These are phyloP conservation scores for Lasioglossum calceatum DNA, from an alignment of 2,888 invertebrate genomes.

Conservation along the genomic window DNA sequence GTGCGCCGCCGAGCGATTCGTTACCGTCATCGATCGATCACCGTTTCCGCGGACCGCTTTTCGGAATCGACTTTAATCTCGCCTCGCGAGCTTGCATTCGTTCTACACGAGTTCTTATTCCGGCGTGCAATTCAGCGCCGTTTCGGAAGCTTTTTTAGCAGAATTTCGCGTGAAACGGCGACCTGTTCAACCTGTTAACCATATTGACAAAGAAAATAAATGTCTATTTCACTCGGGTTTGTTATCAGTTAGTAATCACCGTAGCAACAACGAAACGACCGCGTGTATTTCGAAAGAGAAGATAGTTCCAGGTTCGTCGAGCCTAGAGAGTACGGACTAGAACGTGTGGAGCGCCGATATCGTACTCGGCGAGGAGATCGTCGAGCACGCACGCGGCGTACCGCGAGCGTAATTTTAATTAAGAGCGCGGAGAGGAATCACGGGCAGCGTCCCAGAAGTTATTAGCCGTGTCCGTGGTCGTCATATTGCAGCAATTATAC, in stretches of 20 bases:
- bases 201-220: too few species aligned
- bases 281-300: not conserved
- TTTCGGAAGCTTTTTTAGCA: not conserved
- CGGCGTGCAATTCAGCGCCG: not conserved
- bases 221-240: too few species aligned
- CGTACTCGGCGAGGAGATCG: not conserved
- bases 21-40: constrained; percentile 77
- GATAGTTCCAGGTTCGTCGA: not conserved
- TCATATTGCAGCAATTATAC: constrained; percentile 37
- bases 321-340: not conserved
- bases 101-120: not conserved
- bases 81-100: constrained; percentile 42
- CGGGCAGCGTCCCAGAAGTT: not conserved
- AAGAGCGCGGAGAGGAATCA: constrained; percentile 11
- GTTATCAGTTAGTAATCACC: too few species aligned
- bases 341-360: not conserved
- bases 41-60: constrained; percentile 48
- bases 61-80: constrained; percentile 63
- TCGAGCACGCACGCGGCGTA: constrained; percentile 2
- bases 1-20: constrained; percentile 70
- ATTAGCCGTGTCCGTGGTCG: constrained; percentile 29
- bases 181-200: too few species aligned
- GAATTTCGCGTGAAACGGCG: not conserved
- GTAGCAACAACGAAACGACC: too few species aligned
- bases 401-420: constrained; percentile 26